phyloP scores from a whole-genome alignment of 2,888 invertebrate species.

The Caenorhabditis plicata region DNA sequence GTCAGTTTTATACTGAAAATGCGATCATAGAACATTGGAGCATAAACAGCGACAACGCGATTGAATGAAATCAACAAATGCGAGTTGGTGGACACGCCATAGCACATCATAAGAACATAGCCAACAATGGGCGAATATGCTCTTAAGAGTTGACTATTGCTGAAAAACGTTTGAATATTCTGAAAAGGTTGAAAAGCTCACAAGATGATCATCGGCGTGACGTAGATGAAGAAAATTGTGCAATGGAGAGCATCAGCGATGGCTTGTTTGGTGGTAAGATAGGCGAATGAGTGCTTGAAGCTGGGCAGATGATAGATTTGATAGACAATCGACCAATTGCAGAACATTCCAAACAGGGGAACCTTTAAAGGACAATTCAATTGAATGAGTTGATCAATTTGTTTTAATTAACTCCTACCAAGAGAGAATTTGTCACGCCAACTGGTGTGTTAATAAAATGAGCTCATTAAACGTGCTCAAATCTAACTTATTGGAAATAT shows the following conservation, averaged over 20 bases:
- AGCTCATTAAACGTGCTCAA: too few species aligned
- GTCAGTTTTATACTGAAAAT: too few species aligned
- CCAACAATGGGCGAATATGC: slow-evolving; percentile 19
- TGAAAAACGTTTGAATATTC: slow-evolving; percentile 6
- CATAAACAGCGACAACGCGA: slow-evolving; percentile 28
- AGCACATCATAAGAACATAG: slow-evolving; percentile 32
- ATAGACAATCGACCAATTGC: too few species aligned
- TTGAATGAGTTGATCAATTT: too few species aligned
- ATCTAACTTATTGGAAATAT: too few species aligned
- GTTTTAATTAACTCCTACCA: too few species aligned
- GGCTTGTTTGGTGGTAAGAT: slow-evolving; percentile 31
- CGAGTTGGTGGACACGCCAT: slow-evolving; percentile 37
- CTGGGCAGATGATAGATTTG: too few species aligned
- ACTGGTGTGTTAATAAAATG: too few species aligned
- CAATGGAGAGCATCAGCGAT: slow-evolving; percentile 36
- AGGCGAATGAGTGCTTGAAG: slow-evolving; percentile 43
- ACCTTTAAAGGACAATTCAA: too few species aligned
- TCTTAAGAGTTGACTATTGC: slow-evolving; percentile 15
- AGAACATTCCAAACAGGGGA: too few species aligned
- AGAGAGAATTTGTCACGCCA: too few species aligned
- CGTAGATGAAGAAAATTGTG: slow-evolving; percentile 30
- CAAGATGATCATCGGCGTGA: slow-evolving; percentile 35
- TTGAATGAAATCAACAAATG: slow-evolving; percentile 39
- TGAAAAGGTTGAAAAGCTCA: too few species aligned
- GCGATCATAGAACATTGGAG: slow-evolving; percentile 26